Conservation (phyloP, 2,888 invertebrate genomes). For the Heliconius charithonia region DNA sequence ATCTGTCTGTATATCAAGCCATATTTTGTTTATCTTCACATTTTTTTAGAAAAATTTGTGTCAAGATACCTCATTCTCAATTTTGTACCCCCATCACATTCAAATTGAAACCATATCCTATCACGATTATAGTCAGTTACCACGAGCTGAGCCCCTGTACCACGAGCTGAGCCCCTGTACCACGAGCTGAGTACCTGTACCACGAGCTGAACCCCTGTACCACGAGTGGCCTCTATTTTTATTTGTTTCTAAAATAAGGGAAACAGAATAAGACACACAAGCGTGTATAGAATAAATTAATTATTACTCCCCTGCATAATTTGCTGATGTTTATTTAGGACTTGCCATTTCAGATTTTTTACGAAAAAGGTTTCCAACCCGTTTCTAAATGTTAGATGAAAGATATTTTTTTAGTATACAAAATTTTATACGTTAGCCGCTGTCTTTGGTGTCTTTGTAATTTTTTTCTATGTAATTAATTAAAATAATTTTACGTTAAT, state of each 20-base stretch:
- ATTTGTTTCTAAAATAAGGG: not conserved
- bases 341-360: slow-evolving; percentile 40
- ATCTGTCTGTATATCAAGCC: too few relatives aligned
- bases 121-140: too few relatives aligned
- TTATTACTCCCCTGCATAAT: slow-evolving; percentile 64
- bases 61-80: not conserved
- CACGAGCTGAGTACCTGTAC: too few relatives aligned
- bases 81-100: too few relatives aligned
- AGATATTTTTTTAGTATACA: not conserved
- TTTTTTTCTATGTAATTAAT: not conserved
- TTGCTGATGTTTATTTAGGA: slow-evolving; percentile 61
- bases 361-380: slow-evolving; percentile 7
- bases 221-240: not conserved
- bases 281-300: slow-evolving; percentile 62
- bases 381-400: slow-evolving; percentile 10
- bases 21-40: too few relatives aligned
- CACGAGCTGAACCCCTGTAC: too few relatives aligned
- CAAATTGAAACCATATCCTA: too few relatives aligned
- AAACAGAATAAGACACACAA: slow-evolving; percentile 7
- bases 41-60: too few relatives aligned
- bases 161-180: too few relatives aligned
- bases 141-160: not conserved
- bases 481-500: not conserved
- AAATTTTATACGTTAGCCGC: not conserved
- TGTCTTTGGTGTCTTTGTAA: not conserved